Base-by-base conservation (phyloP, 1,140 invertebrate genomes). In the Tetramorium alpestre region DNA sequence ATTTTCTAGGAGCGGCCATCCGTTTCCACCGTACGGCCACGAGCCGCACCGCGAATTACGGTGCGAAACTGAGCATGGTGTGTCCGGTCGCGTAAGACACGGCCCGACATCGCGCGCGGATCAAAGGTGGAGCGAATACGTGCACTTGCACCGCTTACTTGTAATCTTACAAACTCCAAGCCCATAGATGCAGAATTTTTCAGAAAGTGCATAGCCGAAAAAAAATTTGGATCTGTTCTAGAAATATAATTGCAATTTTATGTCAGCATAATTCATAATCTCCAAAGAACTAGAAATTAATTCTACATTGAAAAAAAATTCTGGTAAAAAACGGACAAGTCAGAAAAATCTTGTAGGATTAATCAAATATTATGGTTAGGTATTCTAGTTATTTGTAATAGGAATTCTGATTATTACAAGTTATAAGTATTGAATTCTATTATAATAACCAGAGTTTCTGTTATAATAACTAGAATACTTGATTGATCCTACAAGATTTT, bases 1-100 rank as follows among this genome's bases (percentile, higher is more conserved):
- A 93, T 93, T 94, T 93, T 93, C 93, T 91, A 93, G 91, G 86
- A 89, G 87, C 91, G 86, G 86, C 91, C 90, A 90, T 92, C 90
- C 89, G 88, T 93, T 90, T 87, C 73, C 84, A 67, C 28, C 38
- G 56, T 51, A 69, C 87, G 49, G 72, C 62, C 65, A 73, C 65
- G 54, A 65, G 69, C 67, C 60, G 51, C 87, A 49, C 38, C 76
- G 87, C 87, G 90, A 91, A 89, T 91, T 91, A 91, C 91, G 64
- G 90, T 87, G 77, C 78, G 75, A 78, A 70, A 47, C 87, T 33
- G 60, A 54, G 28, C 72, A 72, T 69, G 75, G 65, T 80, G 64
- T 80, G 76, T 76, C 60, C 64, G 54, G 47, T 76, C 86, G 75
- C 84, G 78, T 88, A 88, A 88, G 90, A 91, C 90, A 88, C 69